phyloP scores from a whole-genome alignment of 2,888 invertebrate genomes.

The Folsomia candida region DNA sequence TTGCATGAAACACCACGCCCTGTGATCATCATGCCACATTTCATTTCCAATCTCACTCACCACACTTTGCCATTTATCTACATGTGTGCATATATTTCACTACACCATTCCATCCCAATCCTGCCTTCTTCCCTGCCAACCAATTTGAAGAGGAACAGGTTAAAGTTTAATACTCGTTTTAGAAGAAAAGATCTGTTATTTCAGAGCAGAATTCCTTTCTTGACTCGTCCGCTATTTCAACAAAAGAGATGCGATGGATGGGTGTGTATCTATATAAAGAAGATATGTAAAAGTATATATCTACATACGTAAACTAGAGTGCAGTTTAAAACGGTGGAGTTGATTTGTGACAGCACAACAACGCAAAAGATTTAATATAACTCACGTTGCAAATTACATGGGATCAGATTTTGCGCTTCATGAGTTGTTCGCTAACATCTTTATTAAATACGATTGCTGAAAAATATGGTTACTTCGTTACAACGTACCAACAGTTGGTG shows the following conservation, averaged over 20 bases:
- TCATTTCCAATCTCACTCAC: neutral
- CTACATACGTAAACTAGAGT: neutral
- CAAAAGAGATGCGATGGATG: neutral
- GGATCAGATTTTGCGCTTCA: too few species aligned
- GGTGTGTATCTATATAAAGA: too few species aligned
- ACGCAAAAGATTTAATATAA: too few species aligned
- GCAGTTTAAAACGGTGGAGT: neutral
- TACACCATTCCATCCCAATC: too few species aligned
- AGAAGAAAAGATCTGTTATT: neutral
- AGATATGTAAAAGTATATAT: too few species aligned
- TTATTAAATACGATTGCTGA: neutral
- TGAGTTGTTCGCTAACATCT: neutral
- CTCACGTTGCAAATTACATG: too few species aligned
- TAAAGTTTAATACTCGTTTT: neutral
- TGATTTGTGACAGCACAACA: neutral
- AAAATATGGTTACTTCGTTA: neutral
- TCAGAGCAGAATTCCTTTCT: neutral
- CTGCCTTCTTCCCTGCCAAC: neutral
- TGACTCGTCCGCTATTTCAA: too few species aligned
- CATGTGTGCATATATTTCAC: neutral
- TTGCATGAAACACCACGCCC: neutral
- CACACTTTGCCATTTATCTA: neutral
- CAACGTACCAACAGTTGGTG: neutral
- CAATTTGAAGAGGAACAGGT: neutral
- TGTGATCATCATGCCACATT: neutral